Percentiles rank a stretch among this genome's conserved stretches.
phyloP scores from a whole-genome alignment of 1,140 invertebrate genomes.

The Lordiphosa stackelbergi region DNA sequence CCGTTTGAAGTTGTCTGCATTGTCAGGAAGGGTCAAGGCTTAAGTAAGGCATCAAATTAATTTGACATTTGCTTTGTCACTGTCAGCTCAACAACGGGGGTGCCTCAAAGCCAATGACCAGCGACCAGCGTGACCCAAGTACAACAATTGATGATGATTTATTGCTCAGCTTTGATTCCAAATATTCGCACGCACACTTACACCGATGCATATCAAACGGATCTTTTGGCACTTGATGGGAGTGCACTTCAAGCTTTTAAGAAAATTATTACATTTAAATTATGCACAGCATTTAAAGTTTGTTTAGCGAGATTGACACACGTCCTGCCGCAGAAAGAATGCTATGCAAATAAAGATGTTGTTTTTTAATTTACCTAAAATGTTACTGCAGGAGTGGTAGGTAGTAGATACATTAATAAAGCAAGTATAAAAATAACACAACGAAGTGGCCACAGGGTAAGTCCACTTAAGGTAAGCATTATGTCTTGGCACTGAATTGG shows the following conservation, averaged over 20 bases:
- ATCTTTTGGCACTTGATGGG: conserved; percentile 52
- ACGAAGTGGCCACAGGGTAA: neutral
- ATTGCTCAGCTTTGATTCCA: conserved; percentile 36
- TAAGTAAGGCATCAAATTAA: conserved; percentile 67
- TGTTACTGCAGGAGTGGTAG: conserved; percentile 11
- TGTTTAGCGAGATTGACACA: conserved; percentile 3
- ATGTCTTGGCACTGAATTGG: conserved; percentile 2
- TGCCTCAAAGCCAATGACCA: conserved; percentile 28
- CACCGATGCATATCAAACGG: conserved; percentile 32
- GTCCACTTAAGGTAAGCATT: neutral
- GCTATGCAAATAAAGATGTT: conserved; percentile 49
- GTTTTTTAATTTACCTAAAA: conserved; percentile 72
- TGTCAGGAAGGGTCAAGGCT: conserved; percentile 7
- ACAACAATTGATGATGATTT: conserved; percentile 60
- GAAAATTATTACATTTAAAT: conserved; percentile 32
- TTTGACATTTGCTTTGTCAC: conserved; percentile 69
- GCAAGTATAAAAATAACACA: conserved; percentile 37
- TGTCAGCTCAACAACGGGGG: conserved; percentile 43
- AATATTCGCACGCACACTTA: conserved; percentile 20
- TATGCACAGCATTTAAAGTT: neutral
- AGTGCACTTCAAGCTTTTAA: conserved; percentile 38
- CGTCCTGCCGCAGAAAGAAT: conserved; percentile 1
- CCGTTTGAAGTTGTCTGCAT: conserved; percentile 43
- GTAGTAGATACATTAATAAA: conserved; percentile 21
- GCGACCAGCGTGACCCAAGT: conserved; percentile 11